These are phyloP conservation scores for Stichodactyla helianthus DNA, from an alignment of 64 coral and sea anemone genomes.

Conservation along the genomic window DNA sequence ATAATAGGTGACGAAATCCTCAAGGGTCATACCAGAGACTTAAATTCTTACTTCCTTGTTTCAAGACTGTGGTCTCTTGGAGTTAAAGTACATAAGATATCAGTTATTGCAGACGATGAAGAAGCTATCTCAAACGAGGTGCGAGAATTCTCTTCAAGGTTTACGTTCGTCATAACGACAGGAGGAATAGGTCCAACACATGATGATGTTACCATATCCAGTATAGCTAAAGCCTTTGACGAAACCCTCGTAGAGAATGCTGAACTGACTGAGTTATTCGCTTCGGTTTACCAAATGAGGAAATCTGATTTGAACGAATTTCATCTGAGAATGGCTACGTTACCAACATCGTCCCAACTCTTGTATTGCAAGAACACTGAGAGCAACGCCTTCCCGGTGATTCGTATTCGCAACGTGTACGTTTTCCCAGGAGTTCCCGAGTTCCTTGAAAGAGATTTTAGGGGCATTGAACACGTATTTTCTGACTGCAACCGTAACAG, in stretches of 20 bases:
- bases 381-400: slow-evolving; percentile 67
- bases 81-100: slow-evolving; percentile 78
- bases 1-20: slow-evolving; percentile 97
- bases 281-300: slow-evolving; percentile 36
- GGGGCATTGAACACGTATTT: slow-evolving; percentile 44
- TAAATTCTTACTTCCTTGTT: slow-evolving; percentile 83
- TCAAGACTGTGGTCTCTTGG: slow-evolving; percentile 83
- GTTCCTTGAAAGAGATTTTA: slow-evolving; percentile 61
- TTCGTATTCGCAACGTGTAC: slow-evolving; percentile 81
- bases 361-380: slow-evolving; percentile 39
- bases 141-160: slow-evolving; percentile 58
- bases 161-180: slow-evolving; percentile 78
- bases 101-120: slow-evolving; percentile 83
- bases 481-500: slow-evolving; percentile 17
- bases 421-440: slow-evolving; percentile 86
- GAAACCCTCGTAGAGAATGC: slow-evolving; percentile 76
- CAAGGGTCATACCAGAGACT: slow-evolving; percentile 93
- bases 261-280: slow-evolving; percentile 47
- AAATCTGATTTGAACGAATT: slow-evolving; percentile 48
- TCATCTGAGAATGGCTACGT: slow-evolving; percentile 71
- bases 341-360: slow-evolving; percentile 67
- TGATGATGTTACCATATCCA: slow-evolving; percentile 85
- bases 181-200: slow-evolving; percentile 96
- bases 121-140: slow-evolving; percentile 73
- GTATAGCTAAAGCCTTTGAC: slow-evolving; percentile 82